These are phyloP conservation scores for Cancer borealis DNA, from an alignment of 2,888 invertebrate species.

Conservation along the genomic window DNA sequence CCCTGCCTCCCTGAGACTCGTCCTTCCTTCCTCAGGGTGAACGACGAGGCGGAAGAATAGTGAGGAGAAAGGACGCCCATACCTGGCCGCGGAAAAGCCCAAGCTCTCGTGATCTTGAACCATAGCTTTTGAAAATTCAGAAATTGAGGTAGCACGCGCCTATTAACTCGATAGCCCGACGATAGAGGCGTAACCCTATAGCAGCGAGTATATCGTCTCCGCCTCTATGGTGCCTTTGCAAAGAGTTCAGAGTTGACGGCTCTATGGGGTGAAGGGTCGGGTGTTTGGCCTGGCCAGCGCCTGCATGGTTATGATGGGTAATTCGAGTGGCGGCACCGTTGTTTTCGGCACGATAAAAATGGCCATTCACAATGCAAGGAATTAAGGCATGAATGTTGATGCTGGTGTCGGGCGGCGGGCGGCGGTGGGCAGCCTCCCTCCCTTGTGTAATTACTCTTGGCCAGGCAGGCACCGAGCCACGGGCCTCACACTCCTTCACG, in stretches of 20 bases:
- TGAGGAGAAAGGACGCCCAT: neutral
- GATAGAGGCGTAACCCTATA: conserved; percentile 39
- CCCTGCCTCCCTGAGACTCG: neutral
- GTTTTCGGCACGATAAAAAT: conserved; percentile 73
- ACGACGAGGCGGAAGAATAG: neutral
- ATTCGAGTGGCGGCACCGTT: conserved; percentile 72
- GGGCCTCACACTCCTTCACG: neutral
- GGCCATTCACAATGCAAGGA: conserved; percentile 73
- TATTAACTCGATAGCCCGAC: conserved; percentile 69
- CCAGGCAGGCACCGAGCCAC: neutral
- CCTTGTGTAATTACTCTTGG: conserved; percentile 15
- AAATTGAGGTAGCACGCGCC: conserved; percentile 73
- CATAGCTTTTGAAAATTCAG: conserved; percentile 71
- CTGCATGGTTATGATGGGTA: conserved; percentile 73
- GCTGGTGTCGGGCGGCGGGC: conserved; percentile 49
- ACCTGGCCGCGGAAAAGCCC: conserved; percentile 39
- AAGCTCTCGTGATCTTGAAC: conserved; percentile 67
- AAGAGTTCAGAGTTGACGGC: neutral
- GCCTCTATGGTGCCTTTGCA: neutral
- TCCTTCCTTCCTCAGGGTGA: neutral
- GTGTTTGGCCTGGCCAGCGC: conserved; percentile 18
- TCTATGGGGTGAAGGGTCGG: neutral
- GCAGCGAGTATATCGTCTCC: neutral
- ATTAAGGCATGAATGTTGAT: conserved; percentile 73
- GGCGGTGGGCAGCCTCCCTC: conserved; percentile 5